Conservation (phyloP, 2,113 vertebrate species). For the Chiloscyllium plagiosum region DNA sequence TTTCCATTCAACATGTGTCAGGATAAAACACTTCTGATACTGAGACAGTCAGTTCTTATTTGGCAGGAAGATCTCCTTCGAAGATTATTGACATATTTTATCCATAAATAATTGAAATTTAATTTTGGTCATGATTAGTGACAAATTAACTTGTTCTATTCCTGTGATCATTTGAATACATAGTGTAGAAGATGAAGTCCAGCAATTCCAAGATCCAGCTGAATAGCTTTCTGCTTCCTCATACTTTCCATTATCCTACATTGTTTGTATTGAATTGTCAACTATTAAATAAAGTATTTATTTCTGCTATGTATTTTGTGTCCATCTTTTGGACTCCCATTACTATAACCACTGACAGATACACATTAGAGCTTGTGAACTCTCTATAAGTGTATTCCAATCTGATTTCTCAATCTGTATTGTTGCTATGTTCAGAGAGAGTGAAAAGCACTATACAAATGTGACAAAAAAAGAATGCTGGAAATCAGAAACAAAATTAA, state of each 20-base stretch:
- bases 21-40: neutral
- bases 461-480: neutral
- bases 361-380: neutral
- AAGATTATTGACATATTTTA: neutral
- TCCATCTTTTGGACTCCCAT: neutral
- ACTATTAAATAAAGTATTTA: neutral
- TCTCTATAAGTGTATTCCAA: neutral
- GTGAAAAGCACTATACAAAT: neutral
- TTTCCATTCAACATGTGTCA: neutral
- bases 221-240: neutral
- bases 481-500: too few species aligned
- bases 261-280: neutral
- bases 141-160: neutral
- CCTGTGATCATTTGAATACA: neutral
- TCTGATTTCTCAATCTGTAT: neutral
- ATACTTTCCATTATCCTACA: neutral
- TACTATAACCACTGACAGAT: neutral
- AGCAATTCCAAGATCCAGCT: neutral
- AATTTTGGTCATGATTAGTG: neutral
- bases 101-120: constrained; percentile 7
- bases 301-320: neutral
- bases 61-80: neutral
- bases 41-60: constrained; percentile 3
- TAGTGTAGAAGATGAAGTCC: neutral
- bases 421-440: neutral